A percentile compares a stretch with the other conserved stretches of the same genome.
Conservation (phyloP, 2,888 invertebrate species). For the Drosophila longiperda region DNA sequence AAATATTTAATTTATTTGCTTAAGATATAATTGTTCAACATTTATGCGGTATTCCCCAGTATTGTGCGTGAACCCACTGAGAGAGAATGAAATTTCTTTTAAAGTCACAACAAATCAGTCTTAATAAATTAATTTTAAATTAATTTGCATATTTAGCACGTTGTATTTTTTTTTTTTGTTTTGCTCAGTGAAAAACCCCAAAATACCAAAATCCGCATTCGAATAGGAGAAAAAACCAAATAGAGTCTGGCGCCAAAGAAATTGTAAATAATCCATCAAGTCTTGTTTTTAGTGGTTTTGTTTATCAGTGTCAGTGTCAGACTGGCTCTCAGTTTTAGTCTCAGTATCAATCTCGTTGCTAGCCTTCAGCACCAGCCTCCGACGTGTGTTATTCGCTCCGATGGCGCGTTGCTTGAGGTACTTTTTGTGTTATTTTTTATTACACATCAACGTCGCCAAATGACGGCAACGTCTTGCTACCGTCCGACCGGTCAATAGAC, state of each 20-base stretch:
- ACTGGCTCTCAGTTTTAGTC: constrained; percentile 3
- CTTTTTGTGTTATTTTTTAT: constrained; percentile 49
- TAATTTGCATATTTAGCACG: constrained; percentile 73
- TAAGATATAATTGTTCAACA: constrained; percentile 9
- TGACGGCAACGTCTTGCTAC: constrained; percentile 41
- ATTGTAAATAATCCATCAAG: constrained; percentile 76
- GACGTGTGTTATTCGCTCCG: constrained; percentile 66
- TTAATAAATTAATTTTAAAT: constrained; percentile 59
- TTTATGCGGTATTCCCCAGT: constrained; percentile 65
- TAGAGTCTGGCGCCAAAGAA: constrained; percentile 76
- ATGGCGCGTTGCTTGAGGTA: constrained; percentile 56
- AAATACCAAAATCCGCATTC: constrained; percentile 64
- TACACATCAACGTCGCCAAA: constrained; percentile 47
- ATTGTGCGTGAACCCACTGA: constrained; percentile 23
- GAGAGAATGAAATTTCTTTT: constrained; percentile 63
- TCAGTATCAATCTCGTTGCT: constrained; percentile 7
- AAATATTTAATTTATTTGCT: constrained; percentile 1
- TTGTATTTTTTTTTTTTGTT: constrained; percentile 12
- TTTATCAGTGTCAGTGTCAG: constrained; percentile 36
- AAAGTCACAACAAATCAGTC: constrained; percentile 32
- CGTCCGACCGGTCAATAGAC: constrained; percentile 64
- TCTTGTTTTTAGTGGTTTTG: constrained; percentile 48
- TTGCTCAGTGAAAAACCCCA: constrained; percentile 48
- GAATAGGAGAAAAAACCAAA: constrained; percentile 29
- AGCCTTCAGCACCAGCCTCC: constrained; percentile 34